phyloP scores from a whole-genome alignment of 2,113 vertebrate genomes.

The Cygnus atratus region DNA sequence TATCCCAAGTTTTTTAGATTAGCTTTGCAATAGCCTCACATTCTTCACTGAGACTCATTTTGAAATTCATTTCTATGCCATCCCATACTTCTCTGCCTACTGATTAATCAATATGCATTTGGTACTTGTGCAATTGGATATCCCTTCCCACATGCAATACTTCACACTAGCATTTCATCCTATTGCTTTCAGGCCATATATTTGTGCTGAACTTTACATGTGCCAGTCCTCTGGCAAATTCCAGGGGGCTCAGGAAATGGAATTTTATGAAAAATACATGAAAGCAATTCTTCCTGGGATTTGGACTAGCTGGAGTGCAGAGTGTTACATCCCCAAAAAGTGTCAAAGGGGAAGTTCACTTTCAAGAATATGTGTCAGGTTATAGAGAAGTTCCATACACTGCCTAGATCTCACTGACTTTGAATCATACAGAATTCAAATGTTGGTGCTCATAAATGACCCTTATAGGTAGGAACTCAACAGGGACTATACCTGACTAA shows the following conservation, averaged over 20 bases:
- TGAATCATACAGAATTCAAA: neutral
- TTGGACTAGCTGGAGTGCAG: neutral
- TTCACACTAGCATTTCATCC: neutral
- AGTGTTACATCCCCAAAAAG: neutral
- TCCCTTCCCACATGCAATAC: neutral
- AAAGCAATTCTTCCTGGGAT: neutral
- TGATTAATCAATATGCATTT: neutral
- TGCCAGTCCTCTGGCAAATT: neutral
- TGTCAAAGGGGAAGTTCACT: neutral
- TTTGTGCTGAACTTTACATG: neutral
- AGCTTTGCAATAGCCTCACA: neutral
- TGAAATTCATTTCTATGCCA: neutral
- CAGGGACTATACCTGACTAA: neutral
- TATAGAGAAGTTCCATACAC: neutral
- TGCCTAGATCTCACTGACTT: neutral
- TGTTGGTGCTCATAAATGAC: neutral
- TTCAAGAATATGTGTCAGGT: neutral
- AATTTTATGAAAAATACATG: neutral
- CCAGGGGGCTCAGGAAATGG: neutral
- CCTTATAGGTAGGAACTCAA: neutral
- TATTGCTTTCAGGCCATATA: neutral
- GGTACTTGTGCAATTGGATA: neutral
- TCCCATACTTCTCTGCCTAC: neutral
- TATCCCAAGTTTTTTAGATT: neutral
- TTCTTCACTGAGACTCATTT: neutral